Base-by-base conservation (phyloP, 2,888 invertebrate species). In the Leptinotarsa haldemani region DNA sequence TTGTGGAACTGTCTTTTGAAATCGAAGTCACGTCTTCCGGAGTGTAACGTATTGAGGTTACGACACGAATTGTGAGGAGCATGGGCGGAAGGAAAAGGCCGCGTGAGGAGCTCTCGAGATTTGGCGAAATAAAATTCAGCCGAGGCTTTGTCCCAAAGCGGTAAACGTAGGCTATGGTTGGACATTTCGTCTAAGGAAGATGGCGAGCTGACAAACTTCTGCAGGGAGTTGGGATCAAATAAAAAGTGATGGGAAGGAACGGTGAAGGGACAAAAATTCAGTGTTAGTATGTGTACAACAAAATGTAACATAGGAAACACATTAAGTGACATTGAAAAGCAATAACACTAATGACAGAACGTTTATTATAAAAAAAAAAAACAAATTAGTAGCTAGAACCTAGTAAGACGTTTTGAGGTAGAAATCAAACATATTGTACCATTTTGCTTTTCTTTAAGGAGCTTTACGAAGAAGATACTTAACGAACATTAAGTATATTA, bases 111-210 rank as follows among this genome's bases (percentile, higher is more conserved):
- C 84, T 93, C 93, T 5, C 93, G 90, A 0, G 93, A 93, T 82
- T 92, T 92, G 52, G 93, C 92, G 82, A 93, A 93, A 83, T 92
- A 93, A 83, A 93, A 93, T 85, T 93, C 93, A 0, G 93, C 92
- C 15, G 92, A 92, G n/a, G 92, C 92, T 84, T 92, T 92, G 85
- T 93, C 93, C 90, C 93, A 93, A 18, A 93, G 86, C 2, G 93
- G 93, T 65, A 93, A 88, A 76, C 91, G 89, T 71, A 90, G 86
- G 73, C 84, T 84, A 64, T 80, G 84, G 65, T 85, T 86, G 68
- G 88, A 87, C 67, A 83, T 84, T 72, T 88, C 88, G 80, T 90
- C 89, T 65, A 90, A 86, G 79, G 90, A 90, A 77, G 89, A 89
- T 72, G 90, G 83, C 20, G 88, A 87, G 76, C 90, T 79, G 88